phyloP scores from a whole-genome alignment of 2,113 vertebrate species.

The Panthera uncia region DNA sequence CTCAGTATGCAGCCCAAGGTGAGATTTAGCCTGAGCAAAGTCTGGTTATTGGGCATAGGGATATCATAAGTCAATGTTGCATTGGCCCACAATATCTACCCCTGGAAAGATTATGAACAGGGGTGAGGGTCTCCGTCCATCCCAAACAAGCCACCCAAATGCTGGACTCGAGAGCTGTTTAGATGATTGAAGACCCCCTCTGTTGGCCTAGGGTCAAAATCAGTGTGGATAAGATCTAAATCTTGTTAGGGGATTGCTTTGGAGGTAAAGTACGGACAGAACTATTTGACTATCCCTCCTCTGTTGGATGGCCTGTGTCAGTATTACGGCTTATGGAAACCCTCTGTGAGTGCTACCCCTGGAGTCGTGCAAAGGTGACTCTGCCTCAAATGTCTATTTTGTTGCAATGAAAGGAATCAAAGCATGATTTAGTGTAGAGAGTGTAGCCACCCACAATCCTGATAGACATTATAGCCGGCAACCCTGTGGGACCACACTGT shows the following conservation, averaged over 20 bases:
- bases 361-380: neutral
- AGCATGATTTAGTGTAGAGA: neutral
- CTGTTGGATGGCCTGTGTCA: neutral
- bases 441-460: neutral
- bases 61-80: neutral
- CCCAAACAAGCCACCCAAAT: neutral
- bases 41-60: neutral
- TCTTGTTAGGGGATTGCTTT: neutral
- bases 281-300: neutral
- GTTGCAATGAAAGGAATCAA: neutral
- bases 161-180: neutral
- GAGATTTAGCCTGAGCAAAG: neutral
- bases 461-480: neutral
- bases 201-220: neutral
- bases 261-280: neutral
- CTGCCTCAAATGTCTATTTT: neutral
- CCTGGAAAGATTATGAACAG: neutral
- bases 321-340: neutral
- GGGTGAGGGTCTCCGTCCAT: rapidly evolving
- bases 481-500: neutral
- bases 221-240: neutral
- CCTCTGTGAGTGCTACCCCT: neutral
- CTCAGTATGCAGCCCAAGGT: neutral
- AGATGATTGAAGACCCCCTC: neutral
- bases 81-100: neutral